A percentile compares a stretch with the other conserved stretches of the same genome.
These are phyloP conservation scores for Conops quadrifasciatus DNA, from an alignment of 2,888 invertebrate genomes.

Conservation along the genomic window DNA sequence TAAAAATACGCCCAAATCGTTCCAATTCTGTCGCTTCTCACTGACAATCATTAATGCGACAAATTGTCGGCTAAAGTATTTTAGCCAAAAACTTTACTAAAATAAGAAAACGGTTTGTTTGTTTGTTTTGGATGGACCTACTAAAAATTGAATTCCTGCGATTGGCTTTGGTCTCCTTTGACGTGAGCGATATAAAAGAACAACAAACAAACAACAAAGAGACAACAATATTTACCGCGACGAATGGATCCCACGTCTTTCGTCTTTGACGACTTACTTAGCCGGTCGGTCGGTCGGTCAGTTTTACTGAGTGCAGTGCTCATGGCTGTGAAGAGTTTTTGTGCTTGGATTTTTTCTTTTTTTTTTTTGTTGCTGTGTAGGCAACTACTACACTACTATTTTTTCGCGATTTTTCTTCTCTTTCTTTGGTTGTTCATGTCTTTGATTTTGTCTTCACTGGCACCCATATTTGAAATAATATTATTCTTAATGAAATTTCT, in stretches of 20 bases:
- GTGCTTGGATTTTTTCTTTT: no score
- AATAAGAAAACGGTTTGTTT: background rate
- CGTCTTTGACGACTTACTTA: no score
- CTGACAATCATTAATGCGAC: slow-evolving; percentile 32
- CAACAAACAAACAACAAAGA: background rate
- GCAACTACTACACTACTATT: no score
- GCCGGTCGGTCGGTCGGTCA: no score
- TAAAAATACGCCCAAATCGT: slow-evolving; percentile 28
- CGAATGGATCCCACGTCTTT: background rate
- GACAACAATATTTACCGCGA: background rate
- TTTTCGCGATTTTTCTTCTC: slow-evolving; percentile 2
- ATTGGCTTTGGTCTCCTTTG: background rate
- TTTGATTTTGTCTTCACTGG: background rate
- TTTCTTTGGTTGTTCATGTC: slow-evolving; percentile 12
- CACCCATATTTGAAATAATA: slow-evolving; percentile 1
- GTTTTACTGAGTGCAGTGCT: no score
- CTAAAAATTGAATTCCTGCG: slow-evolving; percentile 16
- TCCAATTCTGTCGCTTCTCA: slow-evolving; percentile 37
- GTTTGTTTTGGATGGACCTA: background rate
- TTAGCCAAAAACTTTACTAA: slow-evolving; percentile 5
- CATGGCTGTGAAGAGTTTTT: no score
- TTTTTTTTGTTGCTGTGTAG: background rate
- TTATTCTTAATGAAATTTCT: background rate
- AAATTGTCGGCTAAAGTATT: background rate
- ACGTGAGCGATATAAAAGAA: background rate